Percentiles rank a stretch among this genome's conserved stretches.
Evolutionary conservation across 2,888 invertebrate genomes (phyloP).

Genomic region (Furcula furcula): DNA sequence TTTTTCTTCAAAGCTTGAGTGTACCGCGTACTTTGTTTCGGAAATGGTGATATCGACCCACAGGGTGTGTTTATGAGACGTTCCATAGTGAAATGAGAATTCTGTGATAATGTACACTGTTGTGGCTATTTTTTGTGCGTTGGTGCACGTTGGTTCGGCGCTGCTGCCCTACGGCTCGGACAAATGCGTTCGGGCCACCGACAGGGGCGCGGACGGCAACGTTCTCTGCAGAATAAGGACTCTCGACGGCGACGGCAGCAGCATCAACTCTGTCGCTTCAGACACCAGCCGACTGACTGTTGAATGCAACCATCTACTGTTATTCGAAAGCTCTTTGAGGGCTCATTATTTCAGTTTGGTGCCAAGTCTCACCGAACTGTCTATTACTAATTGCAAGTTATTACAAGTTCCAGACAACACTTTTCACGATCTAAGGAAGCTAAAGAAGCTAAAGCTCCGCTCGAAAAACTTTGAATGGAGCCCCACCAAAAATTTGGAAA

Average conservation of each 20-base stretch:
- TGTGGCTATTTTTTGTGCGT: slow-evolving; percentile 73
- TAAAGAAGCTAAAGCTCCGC: slow-evolving; percentile 89
- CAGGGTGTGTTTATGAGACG: slow-evolving; percentile 80
- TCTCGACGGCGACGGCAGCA: slow-evolving; percentile 86
- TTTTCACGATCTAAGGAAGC: slow-evolving; percentile 89
- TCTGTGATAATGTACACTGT: slow-evolving; percentile 78
- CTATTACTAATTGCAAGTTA: slow-evolving; percentile 90
- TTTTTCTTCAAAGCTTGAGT: slow-evolving; percentile 69
- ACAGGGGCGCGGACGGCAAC: slow-evolving; percentile 71
- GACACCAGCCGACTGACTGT: slow-evolving; percentile 89
- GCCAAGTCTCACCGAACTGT: slow-evolving; percentile 87
- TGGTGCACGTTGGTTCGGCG: slow-evolving; percentile 79
- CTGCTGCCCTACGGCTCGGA: slow-evolving; percentile 78
- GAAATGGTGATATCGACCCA: slow-evolving; percentile 82
- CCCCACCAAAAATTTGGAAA: slow-evolving; percentile 87
- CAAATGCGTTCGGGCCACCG: slow-evolving; percentile 71
- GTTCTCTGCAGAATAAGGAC: slow-evolving; percentile 87
- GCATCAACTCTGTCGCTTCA: slow-evolving; percentile 81
- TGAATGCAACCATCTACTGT: slow-evolving; percentile 88
- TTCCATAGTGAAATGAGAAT: slow-evolving; percentile 77
- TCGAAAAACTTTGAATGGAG: slow-evolving; percentile 92
- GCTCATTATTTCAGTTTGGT: slow-evolving; percentile 87
- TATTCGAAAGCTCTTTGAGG: slow-evolving; percentile 89
- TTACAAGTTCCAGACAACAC: slow-evolving; percentile 88
- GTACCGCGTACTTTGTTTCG: slow-evolving; percentile 78